These are phyloP conservation scores for Ooceraea biroi DNA, from an alignment of 1,140 invertebrate species.

Conservation along the genomic window DNA sequence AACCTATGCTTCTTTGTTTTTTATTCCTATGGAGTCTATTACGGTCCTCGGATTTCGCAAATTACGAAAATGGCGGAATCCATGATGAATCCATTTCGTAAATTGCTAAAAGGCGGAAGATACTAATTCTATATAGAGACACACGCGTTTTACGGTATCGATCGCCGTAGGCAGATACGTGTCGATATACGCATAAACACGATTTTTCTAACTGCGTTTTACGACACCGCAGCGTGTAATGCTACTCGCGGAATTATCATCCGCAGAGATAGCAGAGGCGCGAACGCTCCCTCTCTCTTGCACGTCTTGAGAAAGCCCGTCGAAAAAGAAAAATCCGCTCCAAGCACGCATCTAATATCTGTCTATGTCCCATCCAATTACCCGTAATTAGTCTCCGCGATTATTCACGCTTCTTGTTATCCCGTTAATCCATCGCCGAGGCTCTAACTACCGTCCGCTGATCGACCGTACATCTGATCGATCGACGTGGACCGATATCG, in stretches of 20 bases:
- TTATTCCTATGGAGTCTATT: too few species aligned
- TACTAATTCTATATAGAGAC: not conserved
- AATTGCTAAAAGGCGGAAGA: too few species aligned
- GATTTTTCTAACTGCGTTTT: slow-evolving; percentile 46
- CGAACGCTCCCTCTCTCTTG: not conserved
- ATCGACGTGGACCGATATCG: slow-evolving; percentile 24
- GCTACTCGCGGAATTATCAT: slow-evolving; percentile 25
- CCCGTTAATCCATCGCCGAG: slow-evolving; percentile 40
- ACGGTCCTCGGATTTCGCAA: too few species aligned
- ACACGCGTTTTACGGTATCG: slow-evolving; percentile 5
- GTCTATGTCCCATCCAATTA: slow-evolving; percentile 17
- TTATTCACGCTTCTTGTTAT: slow-evolving; percentile 50
- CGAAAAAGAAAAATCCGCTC: slow-evolving; percentile 38
- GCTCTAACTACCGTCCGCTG: not conserved
- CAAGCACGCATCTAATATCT: slow-evolving; percentile 23
- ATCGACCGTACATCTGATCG: slow-evolving; percentile 14
- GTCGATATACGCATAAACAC: slow-evolving; percentile 34
- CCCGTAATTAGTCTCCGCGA: slow-evolving; percentile 56
- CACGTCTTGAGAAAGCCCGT: not conserved
- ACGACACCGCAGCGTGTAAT: slow-evolving; percentile 33
- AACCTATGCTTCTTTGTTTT: slow-evolving; percentile 10
- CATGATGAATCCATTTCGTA: too few species aligned
- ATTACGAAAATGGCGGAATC: slow-evolving; percentile 19
- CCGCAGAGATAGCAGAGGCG: not conserved
- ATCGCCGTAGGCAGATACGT: not conserved